These are phyloP conservation scores for Limnothrissa miodon DNA, from an alignment of 2,113 vertebrate genomes.

Conservation along the genomic window DNA sequence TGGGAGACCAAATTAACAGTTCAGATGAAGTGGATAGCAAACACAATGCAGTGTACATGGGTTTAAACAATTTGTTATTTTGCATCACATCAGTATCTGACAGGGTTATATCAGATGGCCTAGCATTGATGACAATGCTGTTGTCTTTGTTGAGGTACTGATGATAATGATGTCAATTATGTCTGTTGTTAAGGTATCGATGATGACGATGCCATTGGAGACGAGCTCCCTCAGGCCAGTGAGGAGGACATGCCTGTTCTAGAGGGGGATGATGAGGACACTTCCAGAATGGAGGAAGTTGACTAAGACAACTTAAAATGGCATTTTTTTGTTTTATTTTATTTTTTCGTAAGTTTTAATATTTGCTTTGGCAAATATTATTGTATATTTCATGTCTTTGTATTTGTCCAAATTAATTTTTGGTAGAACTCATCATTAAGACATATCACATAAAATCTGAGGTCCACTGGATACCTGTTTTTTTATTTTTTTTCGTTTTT, in stretches of 20 bases:
- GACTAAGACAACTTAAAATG: slow-evolving; percentile 61
- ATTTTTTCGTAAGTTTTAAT: slow-evolving; percentile 5
- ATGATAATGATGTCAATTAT: no score
- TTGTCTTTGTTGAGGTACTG: no score
- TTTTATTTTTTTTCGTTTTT: slow-evolving; percentile 9
- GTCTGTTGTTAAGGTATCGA: slow-evolving; percentile 66
- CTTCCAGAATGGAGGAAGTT: slow-evolving; percentile 81
- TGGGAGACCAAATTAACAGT: no score
- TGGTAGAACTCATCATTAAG: not conserved
- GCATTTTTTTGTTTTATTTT: not conserved
- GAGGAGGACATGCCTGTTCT: slow-evolving; percentile 80
- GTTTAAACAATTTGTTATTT: slow-evolving; percentile 11
- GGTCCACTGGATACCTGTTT: slow-evolving; percentile 58
- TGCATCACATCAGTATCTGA: not conserved
- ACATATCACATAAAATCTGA: not conserved
- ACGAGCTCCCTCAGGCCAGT: slow-evolving; percentile 66
- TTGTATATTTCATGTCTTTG: not conserved
- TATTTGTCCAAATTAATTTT: not conserved
- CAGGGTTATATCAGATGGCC: no score
- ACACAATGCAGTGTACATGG: not conserved
- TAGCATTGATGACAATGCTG: no score
- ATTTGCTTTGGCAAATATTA: slow-evolving; percentile 25
- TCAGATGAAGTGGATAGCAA: no score
- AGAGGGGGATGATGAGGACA: slow-evolving; percentile 78
- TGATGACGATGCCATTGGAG: slow-evolving; percentile 71